phyloP scores from a whole-genome alignment of 2,888 invertebrate species.

The Cerastoderma edule region DNA sequence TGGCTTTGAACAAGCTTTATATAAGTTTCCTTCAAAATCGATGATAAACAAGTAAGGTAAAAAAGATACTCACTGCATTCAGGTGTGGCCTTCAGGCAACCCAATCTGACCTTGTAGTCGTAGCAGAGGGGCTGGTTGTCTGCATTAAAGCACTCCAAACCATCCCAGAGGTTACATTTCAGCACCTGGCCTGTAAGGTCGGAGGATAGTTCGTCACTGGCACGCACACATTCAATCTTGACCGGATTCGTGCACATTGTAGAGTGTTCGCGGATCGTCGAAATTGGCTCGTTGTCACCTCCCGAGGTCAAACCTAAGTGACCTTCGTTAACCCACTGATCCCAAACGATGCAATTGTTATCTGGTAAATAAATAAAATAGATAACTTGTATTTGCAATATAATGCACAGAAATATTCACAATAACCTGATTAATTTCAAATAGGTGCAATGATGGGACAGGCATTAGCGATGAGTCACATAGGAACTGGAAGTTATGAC shows the following conservation, averaged over 20 bases:
- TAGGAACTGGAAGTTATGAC: too few relatives aligned
- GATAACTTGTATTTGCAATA: neutral
- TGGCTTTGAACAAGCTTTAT: too few relatives aligned
- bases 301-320: constrained; percentile 67
- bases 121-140: constrained; percentile 69
- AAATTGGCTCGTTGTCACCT: constrained; percentile 79
- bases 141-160: constrained; percentile 87
- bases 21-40: too few relatives aligned
- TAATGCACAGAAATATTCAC: neutral
- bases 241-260: constrained; percentile 71
- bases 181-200: constrained; percentile 70
- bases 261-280: constrained; percentile 67
- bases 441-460: too few relatives aligned
- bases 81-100: constrained; percentile 71
- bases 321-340: constrained; percentile 77
- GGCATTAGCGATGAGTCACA: too few relatives aligned
- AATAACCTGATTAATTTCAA: too few relatives aligned
- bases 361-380: constrained; percentile 32
- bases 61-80: constrained; percentile 72
- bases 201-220: constrained; percentile 67
- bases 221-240: constrained; percentile 78
- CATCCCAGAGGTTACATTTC: constrained; percentile 86
- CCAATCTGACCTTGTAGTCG: constrained; percentile 75
- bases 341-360: constrained; percentile 75
- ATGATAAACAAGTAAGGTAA: too few relatives aligned